Evolutionary conservation across 1,140 invertebrate species (phyloP), one percentile per base, ranked within the genome.

Genomic region (Acromyrmex echinatior): DNA sequence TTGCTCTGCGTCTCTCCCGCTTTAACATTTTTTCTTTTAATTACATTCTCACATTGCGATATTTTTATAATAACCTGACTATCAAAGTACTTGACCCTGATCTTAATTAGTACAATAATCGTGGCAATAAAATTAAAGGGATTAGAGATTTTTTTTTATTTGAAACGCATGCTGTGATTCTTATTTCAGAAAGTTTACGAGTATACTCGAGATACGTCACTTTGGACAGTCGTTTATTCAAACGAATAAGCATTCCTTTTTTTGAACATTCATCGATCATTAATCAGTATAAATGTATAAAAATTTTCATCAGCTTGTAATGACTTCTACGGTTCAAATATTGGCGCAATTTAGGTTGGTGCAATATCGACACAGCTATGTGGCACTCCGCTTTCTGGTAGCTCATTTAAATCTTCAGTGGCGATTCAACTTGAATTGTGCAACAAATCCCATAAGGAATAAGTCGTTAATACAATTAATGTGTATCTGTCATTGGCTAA

Each of bases 391-490:
- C 78, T 70, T 79, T 73, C 66, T 71, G 53, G 53, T 73, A 35
- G 66, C 63, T 86, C 45, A 89, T 60, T 39, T 89, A 81, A 86
- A 81, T 89, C 88, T 66, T 68, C 66, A 45, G 18, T 74, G 85
- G 80, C 71, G 80, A 53, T 79, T 66, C 31, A 3, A 82, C 51
- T 45, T 86, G 60, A 88, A 58, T 89, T 88, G 51, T 80, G 66
- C 73, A 89, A 89, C n/a, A 45, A 66, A 51, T 70, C 14, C 10
- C 14, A 70, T 21, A 35, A 51, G 28, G 45, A 85, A 62, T 31
- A 60, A 88, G 77, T 76, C 85, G 39, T 56, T 73, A 76, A 88
- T 71, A 79, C 84, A 88, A 89, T 88, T 88, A 88, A 88, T 81
- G 56, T 62, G 65, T 51, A 58, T 65, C 35, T 78, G 6, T 78